Evolutionary conservation across 2,888 invertebrate genomes (phyloP).

Genomic region (Scrobipalpa costella): DNA sequence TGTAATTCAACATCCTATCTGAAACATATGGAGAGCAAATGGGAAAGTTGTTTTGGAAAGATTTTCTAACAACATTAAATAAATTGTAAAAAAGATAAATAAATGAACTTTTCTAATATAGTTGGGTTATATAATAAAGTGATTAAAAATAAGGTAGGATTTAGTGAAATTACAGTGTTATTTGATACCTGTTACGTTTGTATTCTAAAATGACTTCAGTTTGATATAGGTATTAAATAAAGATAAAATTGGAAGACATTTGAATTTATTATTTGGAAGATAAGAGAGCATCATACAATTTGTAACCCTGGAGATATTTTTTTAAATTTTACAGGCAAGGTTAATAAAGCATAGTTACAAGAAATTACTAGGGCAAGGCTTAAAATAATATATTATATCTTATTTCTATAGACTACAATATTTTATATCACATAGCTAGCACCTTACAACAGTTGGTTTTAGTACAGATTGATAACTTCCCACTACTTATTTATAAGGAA

Average conservation of each 20-base stretch:
- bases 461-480: neutral
- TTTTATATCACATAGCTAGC: conserved; percentile 12
- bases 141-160: too few species aligned
- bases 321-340: neutral
- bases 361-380: neutral
- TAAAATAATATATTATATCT: neutral
- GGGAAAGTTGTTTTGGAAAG: too few species aligned
- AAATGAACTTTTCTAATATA: too few species aligned
- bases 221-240: too few species aligned
- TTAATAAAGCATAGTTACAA: neutral
- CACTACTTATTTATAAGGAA: neutral
- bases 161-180: too few species aligned
- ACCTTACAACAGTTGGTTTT: neutral
- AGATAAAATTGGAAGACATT: neutral
- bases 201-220: too few species aligned
- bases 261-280: neutral
- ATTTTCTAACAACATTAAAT: too few species aligned
- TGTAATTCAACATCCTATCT: neutral
- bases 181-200: too few species aligned
- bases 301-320: neutral
- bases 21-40: neutral
- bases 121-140: too few species aligned
- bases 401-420: neutral
- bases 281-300: neutral
- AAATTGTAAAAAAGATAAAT: too few species aligned